phyloP scores from a whole-genome alignment of 1,140 invertebrate genomes.

The Leptopilina clavipes region DNA sequence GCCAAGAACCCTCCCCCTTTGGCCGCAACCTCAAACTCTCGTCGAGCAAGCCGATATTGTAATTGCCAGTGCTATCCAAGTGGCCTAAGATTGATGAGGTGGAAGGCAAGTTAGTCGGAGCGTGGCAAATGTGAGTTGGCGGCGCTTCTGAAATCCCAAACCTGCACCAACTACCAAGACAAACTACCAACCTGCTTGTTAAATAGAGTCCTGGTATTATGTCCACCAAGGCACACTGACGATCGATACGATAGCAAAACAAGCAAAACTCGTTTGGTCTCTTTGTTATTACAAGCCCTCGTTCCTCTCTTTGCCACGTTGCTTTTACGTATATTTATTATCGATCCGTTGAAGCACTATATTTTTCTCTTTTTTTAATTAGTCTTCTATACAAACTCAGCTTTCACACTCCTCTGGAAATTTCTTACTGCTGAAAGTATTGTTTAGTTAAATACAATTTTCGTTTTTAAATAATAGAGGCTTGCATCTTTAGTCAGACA shows the following conservation, averaged over 20 bases:
- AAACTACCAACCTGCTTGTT: conserved; percentile 22
- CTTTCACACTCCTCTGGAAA: no score
- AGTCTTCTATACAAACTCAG: no score
- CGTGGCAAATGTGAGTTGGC: conserved; percentile 63
- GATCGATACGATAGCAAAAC: conserved; percentile 17
- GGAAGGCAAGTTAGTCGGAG: conserved; percentile 67
- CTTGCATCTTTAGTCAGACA: no score
- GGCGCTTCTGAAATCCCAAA: conserved; percentile 55
- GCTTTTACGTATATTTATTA: conserved; percentile 23
- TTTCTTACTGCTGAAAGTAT: no score
- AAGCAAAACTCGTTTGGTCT: conserved; percentile 9
- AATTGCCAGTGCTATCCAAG: conserved; percentile 70
- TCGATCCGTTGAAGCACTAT: not conserved
- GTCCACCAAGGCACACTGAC: not conserved
- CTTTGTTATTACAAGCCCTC: conserved; percentile 16
- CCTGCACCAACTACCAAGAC: conserved; percentile 24
- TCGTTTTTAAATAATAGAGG: no score
- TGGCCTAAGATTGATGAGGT: conserved; percentile 73
- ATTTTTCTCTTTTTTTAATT: not conserved
- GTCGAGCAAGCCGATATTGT: conserved; percentile 73
- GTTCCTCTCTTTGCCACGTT: not conserved
- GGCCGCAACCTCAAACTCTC: conserved; percentile 70
- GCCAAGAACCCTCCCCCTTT: conserved; percentile 67
- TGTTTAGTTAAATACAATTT: no score
- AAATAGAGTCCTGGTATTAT: conserved; percentile 24